Evolutionary conservation across 2,888 invertebrate genomes (phyloP).

Genomic region (Matsumyia berberina): DNA sequence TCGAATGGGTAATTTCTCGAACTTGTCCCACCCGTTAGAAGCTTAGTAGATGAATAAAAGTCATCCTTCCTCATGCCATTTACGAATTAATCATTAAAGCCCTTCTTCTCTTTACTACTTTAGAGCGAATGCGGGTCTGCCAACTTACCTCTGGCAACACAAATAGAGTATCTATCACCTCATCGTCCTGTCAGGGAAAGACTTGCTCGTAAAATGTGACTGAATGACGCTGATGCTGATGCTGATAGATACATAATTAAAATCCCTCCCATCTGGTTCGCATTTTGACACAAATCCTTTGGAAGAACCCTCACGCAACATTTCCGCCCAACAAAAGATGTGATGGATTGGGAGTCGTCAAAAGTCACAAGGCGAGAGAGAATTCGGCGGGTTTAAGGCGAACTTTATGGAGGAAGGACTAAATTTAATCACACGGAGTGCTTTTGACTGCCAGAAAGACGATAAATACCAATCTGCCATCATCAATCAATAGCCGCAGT

Average conservation of each 20-base stretch:
- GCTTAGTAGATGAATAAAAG: too few species aligned
- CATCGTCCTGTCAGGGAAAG: neutral
- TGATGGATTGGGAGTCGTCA: too few species aligned
- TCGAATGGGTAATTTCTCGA: neutral
- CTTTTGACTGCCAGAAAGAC: neutral
- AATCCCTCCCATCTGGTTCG: neutral
- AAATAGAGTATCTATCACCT: neutral
- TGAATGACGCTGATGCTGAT: conserved; percentile 9
- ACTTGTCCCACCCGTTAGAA: too few species aligned
- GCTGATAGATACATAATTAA: conserved; percentile 14
- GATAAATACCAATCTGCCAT: conserved; percentile 45
- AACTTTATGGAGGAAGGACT: conserved; percentile 22
- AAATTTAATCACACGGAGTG: conserved; percentile 36
- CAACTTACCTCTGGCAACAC: too few species aligned
- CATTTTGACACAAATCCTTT: conserved; percentile 13
- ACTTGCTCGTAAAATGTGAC: neutral
- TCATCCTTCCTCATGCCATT: too few species aligned
- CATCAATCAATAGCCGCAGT: conserved; percentile 45
- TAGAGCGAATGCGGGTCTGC: too few species aligned
- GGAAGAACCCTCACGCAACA: neutral
- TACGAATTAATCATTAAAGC: too few species aligned
- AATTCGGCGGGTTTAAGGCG: neutral
- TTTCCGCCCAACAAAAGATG: neutral
- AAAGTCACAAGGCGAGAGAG: neutral
- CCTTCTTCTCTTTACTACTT: too few species aligned